Evolutionary conservation across 2,888 invertebrate species (phyloP), one percentile per base, ranked within the genome.

Genomic region (Drosophila pseudotakahashii): DNA sequence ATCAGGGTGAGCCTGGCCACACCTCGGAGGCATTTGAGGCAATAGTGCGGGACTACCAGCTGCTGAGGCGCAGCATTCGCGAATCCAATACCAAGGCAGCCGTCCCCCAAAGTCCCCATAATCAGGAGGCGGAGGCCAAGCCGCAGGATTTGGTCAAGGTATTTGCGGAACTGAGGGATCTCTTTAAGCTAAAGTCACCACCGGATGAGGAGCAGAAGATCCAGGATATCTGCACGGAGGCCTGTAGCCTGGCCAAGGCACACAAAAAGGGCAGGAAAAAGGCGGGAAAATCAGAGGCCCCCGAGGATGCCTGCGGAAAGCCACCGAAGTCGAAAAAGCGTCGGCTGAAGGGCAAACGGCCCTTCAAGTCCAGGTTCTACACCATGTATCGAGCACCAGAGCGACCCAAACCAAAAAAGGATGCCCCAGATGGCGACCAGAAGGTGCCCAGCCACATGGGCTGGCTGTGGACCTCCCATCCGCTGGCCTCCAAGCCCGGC

Each of bases 381-480:
- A 36, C 60, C 9, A 53, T 60, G 23, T 48, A 37, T 44, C 0
- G 48, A 50, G 0, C 50, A 16, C 2, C 54, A 94, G 0, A 41
- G 95, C 95, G 78, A 93, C 93, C 13, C n/a, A 52, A 4, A 10
- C 3, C 9, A 5, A 58, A 13, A 1, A 16, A 14, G 23, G 16
- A 11, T 0, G 53, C 58, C 10, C 7, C n/a, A 2, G 86, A 91
- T 30, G 92, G 93, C 0, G 93, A 93, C 0, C 91, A 92, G 32
- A 92, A 93, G 7, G 95, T 95, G 0, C 95, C 95, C 0, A 90
- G 93, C 0, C 91, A 93, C 45, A 95, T 95, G 95, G 95, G 95
- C 0, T 95, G 95, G 95, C 86, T 94, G 32, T 95, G 95, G 95
- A 94, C 89, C 9, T 69, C 83, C 1, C 71, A 88, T 52, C 83